A percentile compares a stretch with the other conserved stretches of the same genome.
Evolutionary conservation across 2,797 vertebrate genomes (phyloP).

Genomic region (Nyctibius grandis): DNA sequence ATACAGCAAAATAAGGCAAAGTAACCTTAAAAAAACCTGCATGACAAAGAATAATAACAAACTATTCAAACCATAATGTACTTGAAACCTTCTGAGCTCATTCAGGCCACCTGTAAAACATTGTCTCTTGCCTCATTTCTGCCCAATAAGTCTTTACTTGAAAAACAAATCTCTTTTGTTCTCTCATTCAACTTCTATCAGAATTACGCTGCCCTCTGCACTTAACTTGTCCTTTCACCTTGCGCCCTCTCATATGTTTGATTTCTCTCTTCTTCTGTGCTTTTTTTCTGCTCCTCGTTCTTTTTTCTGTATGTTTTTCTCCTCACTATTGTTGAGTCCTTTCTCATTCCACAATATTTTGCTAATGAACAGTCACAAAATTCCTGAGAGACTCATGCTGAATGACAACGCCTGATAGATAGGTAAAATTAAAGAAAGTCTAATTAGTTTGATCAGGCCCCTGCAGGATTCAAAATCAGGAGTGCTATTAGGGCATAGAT

Average conservation of each 20-base stretch:
- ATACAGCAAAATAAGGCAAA: neutral
- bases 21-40: neutral
- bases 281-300: neutral
- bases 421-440: slow-evolving; percentile 17
- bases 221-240: neutral
- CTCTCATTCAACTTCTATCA: neutral
- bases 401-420: neutral
- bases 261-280: neutral
- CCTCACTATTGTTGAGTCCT: neutral
- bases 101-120: neutral
- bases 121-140: neutral
- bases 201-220: neutral
- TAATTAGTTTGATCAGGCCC: slow-evolving; percentile 9
- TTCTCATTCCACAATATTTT: neutral
- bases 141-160: too few relatives aligned
- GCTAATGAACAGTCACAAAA: slow-evolving; percentile 29
- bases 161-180: neutral
- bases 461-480: neutral
- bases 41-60: neutral
- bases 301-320: neutral
- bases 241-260: neutral
- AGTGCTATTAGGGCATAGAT: neutral
- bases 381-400: neutral
- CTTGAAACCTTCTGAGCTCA: neutral
- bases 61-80: neutral